These are phyloP conservation scores for Phrynocephalus guinanensis DNA, from an alignment of 2,797 vertebrate species.

Conservation along the genomic window DNA sequence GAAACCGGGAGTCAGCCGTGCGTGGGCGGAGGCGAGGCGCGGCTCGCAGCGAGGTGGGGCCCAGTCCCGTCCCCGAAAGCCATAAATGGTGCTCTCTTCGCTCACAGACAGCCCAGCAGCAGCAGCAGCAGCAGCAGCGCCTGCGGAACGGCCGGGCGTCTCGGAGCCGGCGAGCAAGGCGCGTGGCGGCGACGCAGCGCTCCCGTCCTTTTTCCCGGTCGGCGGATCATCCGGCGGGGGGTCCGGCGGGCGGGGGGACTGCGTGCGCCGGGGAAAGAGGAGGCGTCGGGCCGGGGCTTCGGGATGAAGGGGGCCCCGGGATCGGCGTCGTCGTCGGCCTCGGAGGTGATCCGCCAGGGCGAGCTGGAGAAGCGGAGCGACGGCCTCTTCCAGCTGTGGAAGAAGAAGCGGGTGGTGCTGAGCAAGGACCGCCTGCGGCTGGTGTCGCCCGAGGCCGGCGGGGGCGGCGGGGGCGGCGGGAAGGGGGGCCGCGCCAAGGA, in stretches of 20 bases:
- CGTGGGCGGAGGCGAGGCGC: constrained; percentile 23
- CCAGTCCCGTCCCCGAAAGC: constrained; percentile 47
- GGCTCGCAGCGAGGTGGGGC: neutral
- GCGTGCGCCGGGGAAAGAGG: constrained; percentile 78
- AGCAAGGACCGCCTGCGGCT: constrained; percentile 92
- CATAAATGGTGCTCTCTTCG: constrained; percentile 82
- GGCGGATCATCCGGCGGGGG: constrained; percentile 40
- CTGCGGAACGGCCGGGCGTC: constrained; percentile 80
- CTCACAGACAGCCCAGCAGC: constrained; percentile 87
- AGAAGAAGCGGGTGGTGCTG: constrained; percentile 93
- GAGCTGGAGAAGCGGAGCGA: constrained; percentile 97
- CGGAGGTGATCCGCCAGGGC: constrained; percentile 90
- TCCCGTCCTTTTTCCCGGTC: neutral
- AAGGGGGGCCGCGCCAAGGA: constrained; percentile 81
- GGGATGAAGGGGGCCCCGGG: neutral
- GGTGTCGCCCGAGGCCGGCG: constrained; percentile 86
- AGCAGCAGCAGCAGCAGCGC: constrained; percentile 73
- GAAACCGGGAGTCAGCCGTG: rapidly evolving
- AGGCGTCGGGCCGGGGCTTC: constrained; percentile 34
- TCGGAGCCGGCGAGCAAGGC: neutral
- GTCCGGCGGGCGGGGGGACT: constrained; percentile 79
- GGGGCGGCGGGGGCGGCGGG: constrained; percentile 85
- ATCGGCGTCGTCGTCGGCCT: constrained; percentile 72
- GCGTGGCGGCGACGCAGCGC: too few species aligned
- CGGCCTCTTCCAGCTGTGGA: constrained; percentile 96